Evolutionary conservation across 2,797 vertebrate genomes (phyloP).

Genomic region (Masticophis lateralis): DNA sequence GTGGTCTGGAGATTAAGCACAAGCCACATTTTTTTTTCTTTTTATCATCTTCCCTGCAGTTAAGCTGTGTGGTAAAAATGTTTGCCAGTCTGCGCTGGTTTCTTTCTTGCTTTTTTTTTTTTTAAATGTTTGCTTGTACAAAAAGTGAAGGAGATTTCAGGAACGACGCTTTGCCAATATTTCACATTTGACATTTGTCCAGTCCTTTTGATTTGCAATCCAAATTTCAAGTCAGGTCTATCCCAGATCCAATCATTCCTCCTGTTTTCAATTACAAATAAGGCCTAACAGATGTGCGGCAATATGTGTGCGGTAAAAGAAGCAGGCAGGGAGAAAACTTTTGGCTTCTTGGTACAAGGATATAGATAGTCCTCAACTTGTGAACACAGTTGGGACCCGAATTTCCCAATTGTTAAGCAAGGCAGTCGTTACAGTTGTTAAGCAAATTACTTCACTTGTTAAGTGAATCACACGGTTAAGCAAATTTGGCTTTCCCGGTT

Average conservation of each 20-base stretch:
- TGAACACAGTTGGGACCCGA: neutral
- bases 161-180: neutral
- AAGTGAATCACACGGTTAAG: neutral
- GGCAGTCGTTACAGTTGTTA: neutral
- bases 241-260: neutral
- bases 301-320: neutral
- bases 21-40: neutral
- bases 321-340: neutral
- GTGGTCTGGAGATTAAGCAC: conserved; percentile 25
- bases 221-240: neutral
- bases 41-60: neutral
- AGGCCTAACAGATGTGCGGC: neutral
- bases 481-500: neutral
- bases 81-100: fast-evolving
- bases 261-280: neutral
- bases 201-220: neutral
- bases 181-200: conserved; percentile 4
- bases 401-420: neutral
- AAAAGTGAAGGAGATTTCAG: conserved; percentile 10
- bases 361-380: neutral
- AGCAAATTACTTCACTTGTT: neutral
- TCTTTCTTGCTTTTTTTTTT: neutral
- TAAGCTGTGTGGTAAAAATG: conserved; percentile 48
- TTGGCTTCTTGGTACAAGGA: neutral
- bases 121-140: neutral